Base-by-base conservation (phyloP, 2,113 vertebrate genomes). In the Seriola dumerili region DNA sequence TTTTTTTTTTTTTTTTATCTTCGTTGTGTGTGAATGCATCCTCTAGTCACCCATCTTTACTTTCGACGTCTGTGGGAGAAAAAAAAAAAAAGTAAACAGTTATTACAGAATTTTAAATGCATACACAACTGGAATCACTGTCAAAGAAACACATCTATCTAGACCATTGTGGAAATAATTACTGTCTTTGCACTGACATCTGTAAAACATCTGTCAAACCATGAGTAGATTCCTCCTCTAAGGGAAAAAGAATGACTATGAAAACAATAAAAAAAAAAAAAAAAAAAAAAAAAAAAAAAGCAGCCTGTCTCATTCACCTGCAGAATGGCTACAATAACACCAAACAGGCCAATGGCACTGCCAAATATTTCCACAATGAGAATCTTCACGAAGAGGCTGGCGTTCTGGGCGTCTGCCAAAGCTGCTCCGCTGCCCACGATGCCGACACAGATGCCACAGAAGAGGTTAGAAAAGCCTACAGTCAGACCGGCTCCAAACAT, bases 361-460 rank as follows among this genome's bases (percentile, higher is more conserved):
- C 98, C 98, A 44, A 99, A 99, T 91, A 99, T 99, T 94, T 99
- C 98, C 94, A 99, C 98, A 0, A 99, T 99, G 83, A 99, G 97
- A 90, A 99, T 99, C 95, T 99, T 99, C 34, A 99, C 98, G 0
- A 99, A 99, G 76, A 99, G 97, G 92, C 96, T 99, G 88, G 96
- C 94, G 4, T 99, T 99, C 94, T 99, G 98, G 21, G 98, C 98
- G 46, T 99, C 98, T 0, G 98, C 98, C 88, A 99, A 79, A 50
- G 98, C 98, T 1, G 98, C 98, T 62, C 98, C 98, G 36, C 98
- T 99, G 91, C 98, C 98, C 91, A 99, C 98, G 0, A 99, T 98
- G 82, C 98, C 98, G 65, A 99, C 98, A 1, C 98, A 99, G 91
- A 99, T 97, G 36, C 98, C 98, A 80, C 98, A 99, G 96, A 99